Conservation (phyloP, 1,140 invertebrate genomes). For the Armadillidium nasatum region DNA sequence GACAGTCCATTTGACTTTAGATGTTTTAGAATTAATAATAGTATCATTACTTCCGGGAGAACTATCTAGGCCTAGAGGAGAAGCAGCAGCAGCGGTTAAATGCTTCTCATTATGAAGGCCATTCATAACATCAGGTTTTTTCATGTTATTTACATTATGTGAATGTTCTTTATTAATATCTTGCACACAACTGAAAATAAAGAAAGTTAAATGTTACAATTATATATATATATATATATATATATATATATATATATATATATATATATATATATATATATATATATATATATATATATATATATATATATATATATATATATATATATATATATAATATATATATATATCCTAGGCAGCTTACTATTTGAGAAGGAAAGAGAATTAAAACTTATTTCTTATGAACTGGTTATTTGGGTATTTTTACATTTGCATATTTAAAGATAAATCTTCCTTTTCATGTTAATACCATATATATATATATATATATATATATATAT, state of each 20-base stretch:
- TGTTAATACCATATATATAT: no score
- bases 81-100: not conserved
- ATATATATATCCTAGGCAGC: not conserved
- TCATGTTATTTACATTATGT: not conserved
- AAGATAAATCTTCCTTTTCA: no score
- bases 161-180: not conserved
- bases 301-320: not conserved
- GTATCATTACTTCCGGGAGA: not conserved
- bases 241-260: not conserved
- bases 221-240: not conserved
- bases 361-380: no score
- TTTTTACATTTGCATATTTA: no score
- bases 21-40: not conserved
- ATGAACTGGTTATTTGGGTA: no score
- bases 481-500: no score
- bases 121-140: slow-evolving; percentile 11
- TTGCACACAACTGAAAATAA: not conserved
- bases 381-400: no score
- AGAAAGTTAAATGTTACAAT: not conserved
- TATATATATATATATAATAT: not conserved
- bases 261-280: not conserved
- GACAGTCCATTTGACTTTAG: not conserved
- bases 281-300: not conserved
- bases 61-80: not conserved
- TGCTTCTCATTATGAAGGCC: not conserved